Percentiles rank a stretch among this genome's conserved stretches.
These are phyloP conservation scores for Argynnis bischoffii DNA, from an alignment of 2,888 invertebrate species.

Conservation along the genomic window DNA sequence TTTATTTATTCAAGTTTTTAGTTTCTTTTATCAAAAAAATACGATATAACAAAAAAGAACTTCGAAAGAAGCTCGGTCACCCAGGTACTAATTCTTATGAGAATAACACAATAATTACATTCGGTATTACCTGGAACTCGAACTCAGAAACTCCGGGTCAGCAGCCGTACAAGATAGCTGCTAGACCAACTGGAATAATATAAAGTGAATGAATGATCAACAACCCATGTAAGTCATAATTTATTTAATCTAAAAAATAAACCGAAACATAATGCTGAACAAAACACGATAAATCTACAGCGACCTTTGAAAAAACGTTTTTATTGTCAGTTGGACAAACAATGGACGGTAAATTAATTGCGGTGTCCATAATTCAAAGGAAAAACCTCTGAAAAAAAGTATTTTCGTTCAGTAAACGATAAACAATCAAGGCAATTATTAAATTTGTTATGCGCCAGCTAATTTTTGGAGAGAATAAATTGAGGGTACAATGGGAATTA, in stretches of 20 bases:
- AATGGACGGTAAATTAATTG: slow-evolving; percentile 40
- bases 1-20: no score
- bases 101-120: no score
- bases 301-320: slow-evolving; percentile 35
- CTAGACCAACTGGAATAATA: no score
- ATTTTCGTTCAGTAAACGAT: slow-evolving; percentile 14
- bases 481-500: neutral
- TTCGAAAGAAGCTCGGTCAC: no score
- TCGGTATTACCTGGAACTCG: no score
- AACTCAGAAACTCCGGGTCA: no score
- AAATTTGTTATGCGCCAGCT: slow-evolving; percentile 27
- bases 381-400: slow-evolving; percentile 14
- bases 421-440: slow-evolving; percentile 24
- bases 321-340: slow-evolving; percentile 39
- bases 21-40: no score
- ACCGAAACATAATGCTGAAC: slow-evolving; percentile 28
- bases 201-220: neutral
- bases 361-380: slow-evolving; percentile 38
- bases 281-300: slow-evolving; percentile 32
- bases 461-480: slow-evolving; percentile 9
- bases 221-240: slow-evolving; percentile 29
- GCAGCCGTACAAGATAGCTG: no score
- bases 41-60: no score
- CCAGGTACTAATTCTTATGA: no score
- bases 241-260: slow-evolving; percentile 18